phyloP scores from a whole-genome alignment of 2,888 invertebrate genomes.

The Trisateles emortualis region DNA sequence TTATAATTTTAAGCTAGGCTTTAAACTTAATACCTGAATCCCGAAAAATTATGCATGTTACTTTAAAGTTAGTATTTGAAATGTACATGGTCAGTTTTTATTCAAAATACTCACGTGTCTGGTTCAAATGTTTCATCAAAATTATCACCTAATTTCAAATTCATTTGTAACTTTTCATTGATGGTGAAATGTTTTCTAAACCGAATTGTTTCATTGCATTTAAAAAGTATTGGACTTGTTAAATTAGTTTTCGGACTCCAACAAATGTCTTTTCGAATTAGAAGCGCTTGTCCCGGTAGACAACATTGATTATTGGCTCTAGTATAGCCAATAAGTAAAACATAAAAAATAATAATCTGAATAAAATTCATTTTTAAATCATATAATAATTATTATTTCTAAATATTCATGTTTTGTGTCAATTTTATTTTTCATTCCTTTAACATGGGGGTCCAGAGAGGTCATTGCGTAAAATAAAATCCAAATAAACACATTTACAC shows the following conservation, averaged over 20 bases:
- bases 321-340: conserved; percentile 11
- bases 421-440: neutral
- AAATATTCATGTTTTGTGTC: neutral
- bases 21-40: no score
- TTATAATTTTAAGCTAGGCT: no score
- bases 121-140: conserved; percentile 28
- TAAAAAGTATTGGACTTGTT: conserved; percentile 33
- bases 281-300: conserved; percentile 33
- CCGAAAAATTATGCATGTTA: no score
- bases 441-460: neutral
- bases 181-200: conserved; percentile 25
- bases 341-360: neutral
- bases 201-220: conserved; percentile 33
- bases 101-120: conserved; percentile 44
- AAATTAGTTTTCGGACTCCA: conserved; percentile 53
- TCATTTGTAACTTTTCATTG: conserved; percentile 26
- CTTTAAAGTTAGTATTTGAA: no score
- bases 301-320: conserved; percentile 46
- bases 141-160: conserved; percentile 23
- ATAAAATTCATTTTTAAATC: conserved; percentile 21
- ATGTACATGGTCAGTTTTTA: no score
- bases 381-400: conserved; percentile 3
- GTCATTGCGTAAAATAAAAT: neutral
- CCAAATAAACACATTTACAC: neutral
- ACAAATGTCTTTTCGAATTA: conserved; percentile 42